phyloP scores from a whole-genome alignment of 2,797 vertebrate species.

The Parauchenoglanis punctatus region DNA sequence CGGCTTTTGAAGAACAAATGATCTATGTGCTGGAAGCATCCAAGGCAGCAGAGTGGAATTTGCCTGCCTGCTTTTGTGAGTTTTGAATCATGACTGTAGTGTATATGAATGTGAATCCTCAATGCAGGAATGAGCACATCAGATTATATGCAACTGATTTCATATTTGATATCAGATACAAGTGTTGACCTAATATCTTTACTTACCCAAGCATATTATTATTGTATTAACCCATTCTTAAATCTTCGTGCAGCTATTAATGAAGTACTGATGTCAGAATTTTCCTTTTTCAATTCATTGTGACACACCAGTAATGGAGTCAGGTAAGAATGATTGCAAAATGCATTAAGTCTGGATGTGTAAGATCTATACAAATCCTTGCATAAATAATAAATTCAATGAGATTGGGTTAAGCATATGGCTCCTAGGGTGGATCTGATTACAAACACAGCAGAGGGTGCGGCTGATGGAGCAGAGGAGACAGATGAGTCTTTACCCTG shows the following conservation, averaged over 20 bases:
- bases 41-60: not conserved
- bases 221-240: not conserved
- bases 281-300: not conserved
- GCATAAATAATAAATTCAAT: conserved; percentile 51
- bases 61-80: not conserved
- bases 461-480: conserved; percentile 42
- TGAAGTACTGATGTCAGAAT: not conserved
- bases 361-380: conserved; percentile 8
- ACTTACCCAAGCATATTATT: not conserved
- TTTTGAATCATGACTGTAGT: not conserved
- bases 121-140: not conserved
- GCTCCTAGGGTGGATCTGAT: conserved; percentile 43
- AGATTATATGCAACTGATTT: not conserved
- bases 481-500: not conserved
- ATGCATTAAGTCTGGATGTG: conserved; percentile 28
- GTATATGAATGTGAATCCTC: not conserved
- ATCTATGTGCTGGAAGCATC: not conserved
- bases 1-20: not conserved
- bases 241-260: not conserved
- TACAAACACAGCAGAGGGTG: conserved; percentile 53
- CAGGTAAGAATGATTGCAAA: not conserved
- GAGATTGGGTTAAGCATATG: conserved; percentile 35
- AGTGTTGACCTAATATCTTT: not conserved
- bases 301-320: not conserved
- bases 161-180: not conserved